Percentiles rank a stretch among this genome's conserved stretches.
phyloP scores from a whole-genome alignment of 2,113 vertebrate species.

The Delphinus delphis region DNA sequence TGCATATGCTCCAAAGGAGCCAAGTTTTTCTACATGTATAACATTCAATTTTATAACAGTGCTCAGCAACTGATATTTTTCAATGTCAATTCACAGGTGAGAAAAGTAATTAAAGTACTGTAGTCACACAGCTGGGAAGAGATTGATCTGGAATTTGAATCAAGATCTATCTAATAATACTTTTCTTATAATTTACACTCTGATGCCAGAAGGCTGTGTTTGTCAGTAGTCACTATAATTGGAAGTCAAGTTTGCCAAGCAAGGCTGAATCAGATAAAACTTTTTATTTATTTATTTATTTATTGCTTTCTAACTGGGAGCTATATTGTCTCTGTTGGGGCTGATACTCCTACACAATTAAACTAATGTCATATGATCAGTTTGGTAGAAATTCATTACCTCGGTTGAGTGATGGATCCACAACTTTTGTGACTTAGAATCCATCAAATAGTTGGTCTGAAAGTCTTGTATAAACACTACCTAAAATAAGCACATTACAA shows the following conservation, averaged over 20 bases:
- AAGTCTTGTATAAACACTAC: neutral
- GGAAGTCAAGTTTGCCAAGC: slow-evolving; percentile 5
- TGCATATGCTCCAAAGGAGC: neutral
- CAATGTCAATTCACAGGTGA: slow-evolving; percentile 12
- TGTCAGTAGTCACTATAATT: slow-evolving; percentile 16
- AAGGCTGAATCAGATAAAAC: neutral
- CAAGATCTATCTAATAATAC: slow-evolving; percentile 23
- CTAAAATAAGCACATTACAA: neutral
- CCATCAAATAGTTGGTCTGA: neutral
- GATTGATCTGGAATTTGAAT: neutral
- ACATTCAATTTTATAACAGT: neutral
- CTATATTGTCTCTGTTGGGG: neutral
- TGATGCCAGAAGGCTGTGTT: neutral
- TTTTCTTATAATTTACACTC: neutral
- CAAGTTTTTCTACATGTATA: neutral
- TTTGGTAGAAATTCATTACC: slow-evolving; percentile 40
- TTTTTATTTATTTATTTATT: neutral
- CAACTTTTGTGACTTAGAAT: neutral
- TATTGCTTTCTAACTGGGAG: neutral
- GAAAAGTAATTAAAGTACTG: neutral
- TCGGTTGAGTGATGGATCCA: neutral
- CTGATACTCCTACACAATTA: slow-evolving; percentile 35
- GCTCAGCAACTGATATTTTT: neutral
- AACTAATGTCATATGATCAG: neutral
- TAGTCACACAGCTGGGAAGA: slow-evolving; percentile 10